Conservation (phyloP, 1,140 invertebrate genomes). For the Hycleus phaleratus region DNA sequence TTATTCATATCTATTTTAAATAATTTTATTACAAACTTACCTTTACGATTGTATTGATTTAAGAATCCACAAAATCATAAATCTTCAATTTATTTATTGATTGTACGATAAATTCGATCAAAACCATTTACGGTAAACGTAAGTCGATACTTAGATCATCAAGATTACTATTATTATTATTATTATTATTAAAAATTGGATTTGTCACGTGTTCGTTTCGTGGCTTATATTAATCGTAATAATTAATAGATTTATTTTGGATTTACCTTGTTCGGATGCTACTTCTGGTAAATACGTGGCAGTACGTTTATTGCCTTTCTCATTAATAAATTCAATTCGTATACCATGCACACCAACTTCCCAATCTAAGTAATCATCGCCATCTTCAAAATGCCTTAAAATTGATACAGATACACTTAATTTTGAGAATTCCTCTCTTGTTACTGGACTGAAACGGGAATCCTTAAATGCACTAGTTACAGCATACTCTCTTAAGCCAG, state of each 20-base stretch:
- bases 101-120: too few relatives aligned
- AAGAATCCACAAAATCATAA: too few relatives aligned
- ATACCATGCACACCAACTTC: conserved; percentile 96
- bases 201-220: not conserved
- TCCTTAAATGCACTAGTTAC: conserved; percentile 97
- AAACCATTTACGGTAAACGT: too few relatives aligned
- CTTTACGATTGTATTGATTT: too few relatives aligned
- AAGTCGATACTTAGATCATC: too few relatives aligned
- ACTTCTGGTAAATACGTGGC: conserved; percentile 98
- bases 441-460: conserved; percentile 93
- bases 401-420: conserved; percentile 95
- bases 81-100: too few relatives aligned
- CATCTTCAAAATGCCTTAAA: conserved; percentile 92
- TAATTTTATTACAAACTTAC: too few relatives aligned
- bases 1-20: too few relatives aligned
- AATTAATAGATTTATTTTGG: too few relatives aligned
- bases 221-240: not conserved
- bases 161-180: too few relatives aligned
- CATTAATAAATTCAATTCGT: conserved; percentile 94
- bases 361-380: conserved; percentile 93
- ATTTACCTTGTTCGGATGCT: conserved; percentile 88
- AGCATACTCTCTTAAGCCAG: conserved; percentile 91
- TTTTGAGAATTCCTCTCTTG: conserved; percentile 83
- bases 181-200: too few relatives aligned
- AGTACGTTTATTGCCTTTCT: conserved; percentile 89